Conservation (phyloP, 2,113 vertebrate species). For the Ageneiosus marmoratus region DNA sequence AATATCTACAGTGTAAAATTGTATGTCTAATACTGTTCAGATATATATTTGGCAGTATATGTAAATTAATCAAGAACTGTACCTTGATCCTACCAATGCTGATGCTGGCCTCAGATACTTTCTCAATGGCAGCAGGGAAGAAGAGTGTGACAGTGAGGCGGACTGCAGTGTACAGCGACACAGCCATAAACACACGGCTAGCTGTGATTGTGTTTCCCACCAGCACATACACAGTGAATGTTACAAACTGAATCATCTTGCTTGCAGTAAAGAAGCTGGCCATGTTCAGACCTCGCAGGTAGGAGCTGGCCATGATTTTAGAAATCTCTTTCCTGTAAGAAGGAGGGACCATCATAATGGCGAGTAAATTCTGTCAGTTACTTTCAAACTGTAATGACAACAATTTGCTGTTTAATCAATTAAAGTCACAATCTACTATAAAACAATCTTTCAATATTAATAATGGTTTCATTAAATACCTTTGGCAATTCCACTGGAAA, state of each 20-base stretch:
- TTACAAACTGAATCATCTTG: conserved; percentile 92
- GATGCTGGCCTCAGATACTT: conserved; percentile 81
- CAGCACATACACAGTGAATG: conserved; percentile 84
- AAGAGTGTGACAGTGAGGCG: conserved; percentile 91
- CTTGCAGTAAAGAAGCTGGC: conserved; percentile 89
- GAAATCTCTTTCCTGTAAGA: conserved; percentile 87
- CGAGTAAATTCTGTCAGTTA: background rate
- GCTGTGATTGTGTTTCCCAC: conserved; percentile 83
- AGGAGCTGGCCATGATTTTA: conserved; percentile 88
- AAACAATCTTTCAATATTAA: too few relatives aligned
- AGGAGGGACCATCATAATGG: background rate
- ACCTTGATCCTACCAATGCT: conserved; percentile 93
- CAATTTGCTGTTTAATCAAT: too few relatives aligned
- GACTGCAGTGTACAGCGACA: conserved; percentile 85
- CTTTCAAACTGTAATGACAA: background rate
- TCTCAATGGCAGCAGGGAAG: conserved; percentile 90
- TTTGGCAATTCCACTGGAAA: too few relatives aligned
- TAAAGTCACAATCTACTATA: too few relatives aligned
- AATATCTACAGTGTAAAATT: background rate
- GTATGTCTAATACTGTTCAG: background rate
- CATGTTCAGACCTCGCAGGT: conserved; percentile 91
- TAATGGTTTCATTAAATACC: too few relatives aligned
- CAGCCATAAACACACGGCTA: conserved; percentile 84
- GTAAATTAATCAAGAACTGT: conserved; percentile 6
- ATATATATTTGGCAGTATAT: background rate